A percentile compares a stretch with the other conserved stretches of the same genome.
Conservation (phyloP, 2,797 vertebrate genomes). For the Xenentodon cancila region DNA sequence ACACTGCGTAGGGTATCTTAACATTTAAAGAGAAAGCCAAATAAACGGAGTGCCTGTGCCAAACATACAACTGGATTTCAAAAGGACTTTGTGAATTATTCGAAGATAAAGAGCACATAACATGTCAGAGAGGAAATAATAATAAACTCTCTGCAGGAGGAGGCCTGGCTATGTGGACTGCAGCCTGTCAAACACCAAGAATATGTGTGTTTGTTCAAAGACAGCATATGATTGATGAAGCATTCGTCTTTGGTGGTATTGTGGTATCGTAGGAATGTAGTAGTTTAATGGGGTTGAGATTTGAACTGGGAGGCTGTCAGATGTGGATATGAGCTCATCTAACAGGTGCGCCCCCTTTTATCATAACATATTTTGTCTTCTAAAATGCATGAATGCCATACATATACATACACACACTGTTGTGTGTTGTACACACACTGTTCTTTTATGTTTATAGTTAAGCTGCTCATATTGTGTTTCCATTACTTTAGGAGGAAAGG, state of each 20-base stretch:
- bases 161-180: conserved; percentile 43
- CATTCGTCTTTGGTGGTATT: conserved; percentile 67
- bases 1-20: conserved; percentile 48
- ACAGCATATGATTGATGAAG: conserved; percentile 77
- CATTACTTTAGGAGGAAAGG: too few relatives aligned
- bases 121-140: conserved; percentile 66
- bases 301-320: conserved; percentile 59
- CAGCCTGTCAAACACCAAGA: conserved; percentile 39
- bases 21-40: conserved; percentile 71
- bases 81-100: conserved; percentile 66
- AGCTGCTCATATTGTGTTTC: too few relatives aligned
- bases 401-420: too few relatives aligned
- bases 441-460: too few relatives aligned
- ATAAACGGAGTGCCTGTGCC: conserved; percentile 62
- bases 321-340: conserved; percentile 49
- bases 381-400: background rate
- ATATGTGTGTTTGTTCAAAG: conserved; percentile 55
- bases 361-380: conserved; percentile 2
- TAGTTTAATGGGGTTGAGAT: conserved; percentile 47
- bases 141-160: conserved; percentile 68
- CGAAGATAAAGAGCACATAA: conserved; percentile 69
- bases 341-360: conserved; percentile 56
- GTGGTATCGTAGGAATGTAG: conserved; percentile 53
- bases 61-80: conserved; percentile 61
- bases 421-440: too few relatives aligned